Evolutionary conservation across 2,888 invertebrate genomes (phyloP).

Genomic region (Lycophotia porphyrea): DNA sequence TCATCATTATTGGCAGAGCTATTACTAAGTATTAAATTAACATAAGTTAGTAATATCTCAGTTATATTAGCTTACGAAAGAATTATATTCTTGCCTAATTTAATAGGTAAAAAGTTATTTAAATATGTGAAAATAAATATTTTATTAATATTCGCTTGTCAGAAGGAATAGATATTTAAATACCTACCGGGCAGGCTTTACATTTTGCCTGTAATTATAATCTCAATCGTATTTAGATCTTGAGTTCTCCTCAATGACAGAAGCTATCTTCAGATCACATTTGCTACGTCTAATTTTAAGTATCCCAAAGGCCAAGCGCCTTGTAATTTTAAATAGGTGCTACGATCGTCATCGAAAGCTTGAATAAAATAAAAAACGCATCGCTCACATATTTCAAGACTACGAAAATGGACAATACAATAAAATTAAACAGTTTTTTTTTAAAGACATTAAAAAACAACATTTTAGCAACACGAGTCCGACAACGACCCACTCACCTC

Average conservation of each 20-base stretch:
- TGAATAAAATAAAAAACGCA: neutral
- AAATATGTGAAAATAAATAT: neutral
- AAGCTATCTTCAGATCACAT: conserved; percentile 19
- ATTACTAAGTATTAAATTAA: neutral
- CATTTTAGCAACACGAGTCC: neutral
- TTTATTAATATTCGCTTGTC: neutral
- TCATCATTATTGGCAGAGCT: conserved; percentile 32
- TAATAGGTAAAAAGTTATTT: neutral
- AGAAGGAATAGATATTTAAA: neutral
- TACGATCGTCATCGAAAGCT: neutral
- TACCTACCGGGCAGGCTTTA: neutral
- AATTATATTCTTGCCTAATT: neutral
- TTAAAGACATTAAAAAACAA: neutral
- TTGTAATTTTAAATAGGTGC: conserved; percentile 9
- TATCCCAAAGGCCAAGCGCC: conserved; percentile 20
- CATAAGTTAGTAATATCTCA: neutral
- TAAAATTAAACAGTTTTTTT: neutral
- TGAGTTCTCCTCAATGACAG: neutral
- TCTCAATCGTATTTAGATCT: conserved; percentile 14
- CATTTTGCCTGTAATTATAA: neutral
- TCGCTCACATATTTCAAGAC: neutral
- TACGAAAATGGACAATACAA: neutral
- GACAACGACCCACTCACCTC: conserved; percentile 24
- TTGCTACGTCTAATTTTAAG: conserved; percentile 32
- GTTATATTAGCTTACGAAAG: neutral